A percentile compares a stretch with the other conserved stretches of the same genome.
Evolutionary conservation across 2,797 vertebrate genomes (phyloP).

Genomic region (Scolopax rusticola): DNA sequence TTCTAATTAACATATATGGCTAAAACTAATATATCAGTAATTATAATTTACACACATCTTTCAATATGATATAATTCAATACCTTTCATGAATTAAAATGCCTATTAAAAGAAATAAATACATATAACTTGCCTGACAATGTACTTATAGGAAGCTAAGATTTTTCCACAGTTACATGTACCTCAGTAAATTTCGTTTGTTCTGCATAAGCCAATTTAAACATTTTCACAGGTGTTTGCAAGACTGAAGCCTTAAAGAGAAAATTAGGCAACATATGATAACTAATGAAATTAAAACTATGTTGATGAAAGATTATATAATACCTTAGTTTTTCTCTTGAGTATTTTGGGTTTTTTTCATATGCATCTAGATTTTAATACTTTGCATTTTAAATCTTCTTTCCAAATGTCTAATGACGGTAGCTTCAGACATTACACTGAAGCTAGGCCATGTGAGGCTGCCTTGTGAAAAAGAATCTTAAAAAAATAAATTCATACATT

Average conservation of each 20-base stretch:
- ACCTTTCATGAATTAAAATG: neutral
- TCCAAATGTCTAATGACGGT: neutral
- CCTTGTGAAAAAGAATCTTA: neutral
- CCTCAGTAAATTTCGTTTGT: neutral
- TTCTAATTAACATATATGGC: neutral
- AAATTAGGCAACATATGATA: neutral
- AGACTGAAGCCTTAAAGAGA: neutral
- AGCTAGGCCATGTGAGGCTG: neutral
- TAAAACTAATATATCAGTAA: neutral
- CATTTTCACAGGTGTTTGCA: neutral
- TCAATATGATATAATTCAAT: neutral
- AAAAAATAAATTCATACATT: neutral
- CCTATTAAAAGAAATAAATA: neutral
- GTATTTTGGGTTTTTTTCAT: accelerated
- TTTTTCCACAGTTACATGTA: neutral
- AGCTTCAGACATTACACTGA: neutral
- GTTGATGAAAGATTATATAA: neutral
- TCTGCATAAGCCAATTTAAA: neutral
- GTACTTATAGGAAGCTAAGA: neutral
- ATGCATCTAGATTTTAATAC: neutral
- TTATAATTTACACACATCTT: neutral
- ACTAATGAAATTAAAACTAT: neutral
- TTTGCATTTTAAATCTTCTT: neutral
- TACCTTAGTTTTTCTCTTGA: neutral
- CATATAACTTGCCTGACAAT: neutral